Conservation (phyloP, 92 coral and sea anemone genomes). For the Hydrozoanthus gracilis region DNA sequence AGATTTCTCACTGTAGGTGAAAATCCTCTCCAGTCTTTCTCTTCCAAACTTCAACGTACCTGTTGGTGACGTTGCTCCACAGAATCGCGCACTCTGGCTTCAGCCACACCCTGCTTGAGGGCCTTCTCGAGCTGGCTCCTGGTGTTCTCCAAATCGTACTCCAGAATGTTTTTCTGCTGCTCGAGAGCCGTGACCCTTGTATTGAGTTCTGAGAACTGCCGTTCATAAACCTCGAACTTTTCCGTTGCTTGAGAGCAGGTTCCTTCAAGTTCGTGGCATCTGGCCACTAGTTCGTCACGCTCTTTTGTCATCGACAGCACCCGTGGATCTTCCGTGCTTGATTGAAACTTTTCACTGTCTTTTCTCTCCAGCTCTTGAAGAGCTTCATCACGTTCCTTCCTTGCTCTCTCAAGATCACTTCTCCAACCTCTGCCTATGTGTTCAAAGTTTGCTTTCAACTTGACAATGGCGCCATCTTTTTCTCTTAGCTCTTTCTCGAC, state of each 20-base stretch:
- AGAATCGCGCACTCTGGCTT: background rate
- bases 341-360: background rate
- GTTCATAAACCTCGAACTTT: conserved; percentile 50
- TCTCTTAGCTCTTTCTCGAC: conserved; percentile 70
- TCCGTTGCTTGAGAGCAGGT: conserved; percentile 13
- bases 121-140: conserved; percentile 41
- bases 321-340: background rate
- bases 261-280: conserved; percentile 34
- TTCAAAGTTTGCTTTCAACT: conserved; percentile 87
- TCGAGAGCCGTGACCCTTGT: conserved; percentile 50
- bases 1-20: conserved; percentile 12
- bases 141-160: conserved; percentile 62
- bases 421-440: conserved; percentile 96
- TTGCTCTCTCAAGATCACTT: conserved; percentile 82
- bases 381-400: conserved; percentile 78
- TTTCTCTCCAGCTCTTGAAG: conserved; percentile 37
- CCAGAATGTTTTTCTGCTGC: conserved; percentile 62
- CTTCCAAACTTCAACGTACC: conserved; percentile 43
- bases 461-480: conserved; percentile 77
- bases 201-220: conserved; percentile 42
- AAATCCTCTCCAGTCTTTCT: conserved; percentile 9
- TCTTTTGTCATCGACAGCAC: conserved; percentile 9
- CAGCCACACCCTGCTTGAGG: conserved; percentile 2
- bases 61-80: conserved; percentile 38
- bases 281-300: conserved; percentile 15